Evolutionary conservation across 2,113 vertebrate species (phyloP), one percentile per base, ranked within the genome.

Genomic region (Neotragus pygmaeus): DNA sequence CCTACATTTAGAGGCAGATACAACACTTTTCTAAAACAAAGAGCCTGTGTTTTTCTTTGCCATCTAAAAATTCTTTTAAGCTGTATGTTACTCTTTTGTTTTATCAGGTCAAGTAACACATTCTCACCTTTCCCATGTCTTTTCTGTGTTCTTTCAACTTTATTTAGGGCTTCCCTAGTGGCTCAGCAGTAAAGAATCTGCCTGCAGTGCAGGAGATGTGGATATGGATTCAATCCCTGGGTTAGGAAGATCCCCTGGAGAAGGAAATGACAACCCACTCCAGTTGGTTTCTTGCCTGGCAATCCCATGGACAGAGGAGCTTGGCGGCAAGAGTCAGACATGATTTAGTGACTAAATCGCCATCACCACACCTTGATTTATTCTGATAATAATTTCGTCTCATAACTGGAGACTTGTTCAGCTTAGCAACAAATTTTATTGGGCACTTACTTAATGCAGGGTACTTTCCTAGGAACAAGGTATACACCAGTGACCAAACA

Each of bases 11-110:
- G 64, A 96, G 39, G 39, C 51, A n/a, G 10, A 49, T 92, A 27
- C 27, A 80, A 92, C 6, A 53, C 39, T 97, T 97, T 95, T 80
- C 66, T 14, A 64, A 92, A 95, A 88, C 45, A 82, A 83, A 75
- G 33, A 91, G 1, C n/a, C 27, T 88, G 83, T 78, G 36, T 4
- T 85, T 83, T 95, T 85, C 53, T 96, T 64, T 96, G 64, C n/a
- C 36, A 77, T 55, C 9, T 73, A 73, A 92, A 93, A 88, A 90
- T 89, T 51, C 7, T 53, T 62, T 77, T 88, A 95, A 77, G 27
- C n/a, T 90, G 0, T 83, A 58, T 77, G 21, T 88, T 83, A 49
- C 73, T 82, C 62, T 53, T 86, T 83, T 21, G 28, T 39, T 88
- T 77, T 94, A 60, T 45, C 14, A 70, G 80, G 39, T 94, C 43